phyloP scores from a whole-genome alignment of 2,888 invertebrate species.

The Trissolcus japonicus region DNA sequence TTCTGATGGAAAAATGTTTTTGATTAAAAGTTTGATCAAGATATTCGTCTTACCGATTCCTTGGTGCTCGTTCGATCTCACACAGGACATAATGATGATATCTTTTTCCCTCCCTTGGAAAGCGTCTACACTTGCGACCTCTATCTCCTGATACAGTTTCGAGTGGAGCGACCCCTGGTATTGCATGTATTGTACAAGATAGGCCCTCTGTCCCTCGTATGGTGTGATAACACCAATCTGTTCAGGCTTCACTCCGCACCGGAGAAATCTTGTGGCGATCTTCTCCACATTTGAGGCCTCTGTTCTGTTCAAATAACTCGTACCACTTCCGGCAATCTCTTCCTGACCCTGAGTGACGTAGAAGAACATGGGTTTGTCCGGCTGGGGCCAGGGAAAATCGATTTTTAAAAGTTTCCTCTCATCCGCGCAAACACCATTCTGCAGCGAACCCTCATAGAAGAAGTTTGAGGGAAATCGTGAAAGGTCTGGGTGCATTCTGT shows the following conservation, averaged over 20 bases:
- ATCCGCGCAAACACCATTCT: slow-evolving; percentile 98
- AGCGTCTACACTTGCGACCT: slow-evolving; percentile 99
- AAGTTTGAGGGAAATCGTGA: slow-evolving; percentile 99
- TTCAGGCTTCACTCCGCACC: slow-evolving; percentile 96
- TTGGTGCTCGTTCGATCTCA: slow-evolving; percentile 98
- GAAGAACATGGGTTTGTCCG: slow-evolving; percentile 99
- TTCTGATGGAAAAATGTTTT: neutral
- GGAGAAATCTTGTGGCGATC: slow-evolving; percentile 94
- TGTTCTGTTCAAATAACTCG: slow-evolving; percentile 98
- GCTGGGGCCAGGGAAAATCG: slow-evolving; percentile 98
- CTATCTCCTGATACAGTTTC: slow-evolving; percentile 98
- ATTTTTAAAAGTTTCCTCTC: slow-evolving; percentile 92
- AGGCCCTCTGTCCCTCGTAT: slow-evolving; percentile 98
- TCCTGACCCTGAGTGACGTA: slow-evolving; percentile 98
- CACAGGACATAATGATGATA: slow-evolving; percentile 99
- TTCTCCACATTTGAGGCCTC: slow-evolving; percentile 99
- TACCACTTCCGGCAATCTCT: slow-evolving; percentile 98
- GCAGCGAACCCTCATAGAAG: slow-evolving; percentile 98
- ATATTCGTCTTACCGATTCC: slow-evolving; percentile 85
- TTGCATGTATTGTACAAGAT: slow-evolving; percentile 98
- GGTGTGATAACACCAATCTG: slow-evolving; percentile 99
- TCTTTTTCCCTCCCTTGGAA: slow-evolving; percentile 99
- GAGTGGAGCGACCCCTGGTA: slow-evolving; percentile 97
- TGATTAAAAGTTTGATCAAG: slow-evolving; percentile 1
- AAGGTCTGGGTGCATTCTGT: slow-evolving; percentile 99